Base-by-base conservation (phyloP, 2,113 vertebrate genomes). In the Piprites chloris region DNA sequence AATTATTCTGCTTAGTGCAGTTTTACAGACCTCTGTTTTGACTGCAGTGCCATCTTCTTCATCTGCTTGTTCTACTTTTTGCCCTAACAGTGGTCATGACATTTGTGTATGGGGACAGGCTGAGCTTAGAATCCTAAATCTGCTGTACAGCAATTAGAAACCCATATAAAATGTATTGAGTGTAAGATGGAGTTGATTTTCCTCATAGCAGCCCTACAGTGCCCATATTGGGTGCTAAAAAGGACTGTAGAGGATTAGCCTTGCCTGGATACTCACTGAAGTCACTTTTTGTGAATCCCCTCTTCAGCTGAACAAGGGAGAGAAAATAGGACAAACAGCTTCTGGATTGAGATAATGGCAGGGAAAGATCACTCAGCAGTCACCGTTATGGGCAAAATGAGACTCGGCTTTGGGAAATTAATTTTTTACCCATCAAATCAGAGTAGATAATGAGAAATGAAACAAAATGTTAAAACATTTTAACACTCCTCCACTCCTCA, bases 401-500 rank as follows among this genome's bases (percentile, higher is more conserved):
- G 50, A 42, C 9, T 56, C 0, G 0, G 37, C 16, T 42, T 50
- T 28, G 14, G 21, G 35, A 80, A 59, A 58, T 46, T 46, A 32
- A 68, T 61, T 62, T 69, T 52, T 46, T 53, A 62, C 15, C 39
- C 59, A 30, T 37, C 19, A 47, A 80, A 41, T 49, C 9, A 73
- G 21, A 65, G 22, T 15, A 66, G 12, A 39, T 23, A 65, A 65
- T 46, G 27, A 68, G 37, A 59, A 37, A 79, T n/a, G 41, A 79
- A 47, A 18, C 2, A 24, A 30, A 87, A 47, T 14, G 13, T 47
- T 63, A 56, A 35, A 72, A 65, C 11, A 26, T 18, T 12, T 56
- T 32, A 3, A 4, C 16, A 14, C 4, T 3, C 1, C 16, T 46
- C 10, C 15, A 5, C 22, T 77, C n/a, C 55, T 37, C 5, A 5